Evolutionary conservation across 2,113 vertebrate genomes (phyloP).

Genomic region (Corynorhinus townsendii): DNA sequence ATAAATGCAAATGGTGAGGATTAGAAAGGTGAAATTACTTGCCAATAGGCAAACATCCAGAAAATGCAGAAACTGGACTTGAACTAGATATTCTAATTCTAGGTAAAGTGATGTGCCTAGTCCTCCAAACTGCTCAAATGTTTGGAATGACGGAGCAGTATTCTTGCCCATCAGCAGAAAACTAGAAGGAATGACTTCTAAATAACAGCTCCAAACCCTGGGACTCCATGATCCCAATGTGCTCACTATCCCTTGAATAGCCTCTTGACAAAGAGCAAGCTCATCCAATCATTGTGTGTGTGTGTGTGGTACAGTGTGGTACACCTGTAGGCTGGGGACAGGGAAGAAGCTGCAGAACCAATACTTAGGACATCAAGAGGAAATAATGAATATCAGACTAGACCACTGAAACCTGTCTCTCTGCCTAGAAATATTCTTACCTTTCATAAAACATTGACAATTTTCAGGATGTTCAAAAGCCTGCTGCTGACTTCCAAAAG

Average conservation of each 20-base stretch:
- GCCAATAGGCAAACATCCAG: not conserved
- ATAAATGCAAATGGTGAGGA: not conserved
- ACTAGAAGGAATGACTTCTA: not conserved
- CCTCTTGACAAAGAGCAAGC: constrained; percentile 8
- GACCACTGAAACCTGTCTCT: constrained; percentile 48
- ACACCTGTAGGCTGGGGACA: not conserved
- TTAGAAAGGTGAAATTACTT: constrained; percentile 23
- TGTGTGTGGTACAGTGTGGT: not conserved
- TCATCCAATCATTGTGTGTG: not conserved
- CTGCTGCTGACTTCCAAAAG: constrained; percentile 73
- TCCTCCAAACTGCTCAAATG: not conserved
- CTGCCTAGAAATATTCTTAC: constrained; percentile 73
- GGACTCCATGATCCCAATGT: not conserved
- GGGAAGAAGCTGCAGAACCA: not conserved
- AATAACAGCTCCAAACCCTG: not conserved
- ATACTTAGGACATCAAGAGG: constrained; percentile 11
- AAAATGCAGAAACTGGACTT: not conserved
- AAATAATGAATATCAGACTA: constrained; percentile 36
- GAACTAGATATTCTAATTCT: not conserved
- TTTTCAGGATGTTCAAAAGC: constrained; percentile 74
- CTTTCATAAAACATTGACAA: constrained; percentile 79
- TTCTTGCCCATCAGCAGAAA: constrained; percentile 1
- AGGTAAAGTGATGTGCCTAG: not conserved
- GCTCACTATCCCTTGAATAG: not conserved
- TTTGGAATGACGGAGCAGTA: not conserved